These are phyloP conservation scores for Muricea muricata DNA, from an alignment of 92 coral and sea anemone species.

Conservation along the genomic window DNA sequence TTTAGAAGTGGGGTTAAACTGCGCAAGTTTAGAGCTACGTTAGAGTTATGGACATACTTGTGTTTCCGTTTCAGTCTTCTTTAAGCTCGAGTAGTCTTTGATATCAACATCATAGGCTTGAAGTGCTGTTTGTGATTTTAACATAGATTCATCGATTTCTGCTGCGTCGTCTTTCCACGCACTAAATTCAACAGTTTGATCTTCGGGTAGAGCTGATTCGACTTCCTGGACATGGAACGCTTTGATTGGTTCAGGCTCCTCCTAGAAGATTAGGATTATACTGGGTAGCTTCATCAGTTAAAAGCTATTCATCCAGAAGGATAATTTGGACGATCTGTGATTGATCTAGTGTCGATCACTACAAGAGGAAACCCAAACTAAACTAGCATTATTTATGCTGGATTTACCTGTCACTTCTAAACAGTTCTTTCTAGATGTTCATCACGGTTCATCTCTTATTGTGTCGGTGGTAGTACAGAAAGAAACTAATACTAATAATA, in stretches of 20 bases:
- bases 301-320: no score
- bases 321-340: no score
- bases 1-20: background rate
- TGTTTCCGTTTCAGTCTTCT: slow-evolving; percentile 28
- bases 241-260: slow-evolving; percentile 15
- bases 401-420: background rate
- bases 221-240: slow-evolving; percentile 8
- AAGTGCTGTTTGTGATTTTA: slow-evolving; percentile 12
- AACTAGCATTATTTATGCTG: background rate
- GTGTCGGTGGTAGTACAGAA: no score
- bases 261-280: background rate
- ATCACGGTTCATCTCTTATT: no score
- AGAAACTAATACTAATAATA: no score
- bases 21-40: background rate
- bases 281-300: no score
- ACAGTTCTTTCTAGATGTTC: background rate
- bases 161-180: slow-evolving; percentile 14
- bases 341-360: no score
- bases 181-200: slow-evolving; percentile 7
- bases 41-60: background rate
- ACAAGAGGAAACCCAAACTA: no score
- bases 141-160: slow-evolving; percentile 2
- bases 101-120: slow-evolving; percentile 29
- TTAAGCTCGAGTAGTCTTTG: slow-evolving; percentile 16
- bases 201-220: slow-evolving; percentile 29